Evolutionary conservation across 1,140 invertebrate genomes (phyloP).

Genomic region (Macrobrachium nipponense): DNA sequence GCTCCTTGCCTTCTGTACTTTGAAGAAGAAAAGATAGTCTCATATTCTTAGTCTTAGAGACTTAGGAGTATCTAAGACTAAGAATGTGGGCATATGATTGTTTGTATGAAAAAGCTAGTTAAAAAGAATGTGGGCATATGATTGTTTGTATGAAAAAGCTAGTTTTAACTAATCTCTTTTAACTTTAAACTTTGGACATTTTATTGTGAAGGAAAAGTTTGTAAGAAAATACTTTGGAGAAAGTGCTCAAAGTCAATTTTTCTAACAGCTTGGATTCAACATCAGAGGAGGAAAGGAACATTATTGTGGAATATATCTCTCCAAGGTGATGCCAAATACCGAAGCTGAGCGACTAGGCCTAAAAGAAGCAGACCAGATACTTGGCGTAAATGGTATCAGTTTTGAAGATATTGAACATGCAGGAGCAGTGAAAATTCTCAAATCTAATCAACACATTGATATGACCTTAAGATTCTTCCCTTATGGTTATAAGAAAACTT

Average conservation of each 20-base stretch:
- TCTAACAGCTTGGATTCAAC: slow-evolving; percentile 68
- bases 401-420: slow-evolving; percentile 68
- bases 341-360: slow-evolving; percentile 68
- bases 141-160: too few species aligned
- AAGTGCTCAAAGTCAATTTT: neutral
- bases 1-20: too few species aligned
- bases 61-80: too few species aligned
- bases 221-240: too few species aligned
- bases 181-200: too few species aligned
- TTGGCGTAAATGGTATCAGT: slow-evolving; percentile 67
- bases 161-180: too few species aligned
- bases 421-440: slow-evolving; percentile 65
- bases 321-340: slow-evolving; percentile 68
- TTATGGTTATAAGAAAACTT: slow-evolving; percentile 53
- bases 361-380: slow-evolving; percentile 68
- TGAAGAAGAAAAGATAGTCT: too few species aligned
- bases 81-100: too few species aligned
- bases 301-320: slow-evolving; percentile 68
- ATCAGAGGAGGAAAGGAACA: slow-evolving; percentile 69
- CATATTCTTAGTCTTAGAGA: too few species aligned
- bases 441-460: slow-evolving; percentile 31
- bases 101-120: too few species aligned
- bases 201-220: too few species aligned
- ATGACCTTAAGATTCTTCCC: slow-evolving; percentile 52
- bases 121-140: too few species aligned